phyloP scores from a whole-genome alignment of 2,113 vertebrate genomes.

The Ptychochromis oligacanthus region DNA sequence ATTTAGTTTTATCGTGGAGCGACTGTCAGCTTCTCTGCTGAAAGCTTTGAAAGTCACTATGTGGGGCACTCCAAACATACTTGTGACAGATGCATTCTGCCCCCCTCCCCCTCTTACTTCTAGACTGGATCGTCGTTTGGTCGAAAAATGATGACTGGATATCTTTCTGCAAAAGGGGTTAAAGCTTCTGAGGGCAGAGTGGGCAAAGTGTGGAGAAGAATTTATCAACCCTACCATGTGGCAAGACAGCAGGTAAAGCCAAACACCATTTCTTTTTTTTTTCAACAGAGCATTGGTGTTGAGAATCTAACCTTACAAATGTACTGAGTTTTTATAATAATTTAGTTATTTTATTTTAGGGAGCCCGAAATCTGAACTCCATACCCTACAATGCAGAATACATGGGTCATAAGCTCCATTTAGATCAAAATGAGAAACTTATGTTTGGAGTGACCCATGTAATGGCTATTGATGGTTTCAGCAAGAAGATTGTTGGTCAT shows the following conservation, averaged over 20 bases:
- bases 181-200: background rate
- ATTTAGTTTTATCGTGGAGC: background rate
- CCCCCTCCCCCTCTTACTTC: background rate
- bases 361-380: too few relatives aligned
- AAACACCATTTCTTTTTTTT: too few relatives aligned
- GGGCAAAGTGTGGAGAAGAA: background rate
- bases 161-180: background rate
- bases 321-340: too few relatives aligned
- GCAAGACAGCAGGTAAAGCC: background rate
- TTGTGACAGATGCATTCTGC: background rate
- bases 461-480: background rate
- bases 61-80: background rate
- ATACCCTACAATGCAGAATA: too few relatives aligned
- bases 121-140: background rate
- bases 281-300: too few relatives aligned
- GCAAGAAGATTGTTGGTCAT: background rate
- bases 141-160: background rate
- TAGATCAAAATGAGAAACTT: background rate
- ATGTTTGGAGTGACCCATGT: background rate
- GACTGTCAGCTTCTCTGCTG: background rate
- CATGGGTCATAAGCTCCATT: background rate
- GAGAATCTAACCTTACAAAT: too few relatives aligned
- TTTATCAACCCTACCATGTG: background rate
- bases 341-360: too few relatives aligned
- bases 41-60: background rate